Conservation (phyloP, 2,113 vertebrate genomes). For the Lophochroa leadbeateri region DNA sequence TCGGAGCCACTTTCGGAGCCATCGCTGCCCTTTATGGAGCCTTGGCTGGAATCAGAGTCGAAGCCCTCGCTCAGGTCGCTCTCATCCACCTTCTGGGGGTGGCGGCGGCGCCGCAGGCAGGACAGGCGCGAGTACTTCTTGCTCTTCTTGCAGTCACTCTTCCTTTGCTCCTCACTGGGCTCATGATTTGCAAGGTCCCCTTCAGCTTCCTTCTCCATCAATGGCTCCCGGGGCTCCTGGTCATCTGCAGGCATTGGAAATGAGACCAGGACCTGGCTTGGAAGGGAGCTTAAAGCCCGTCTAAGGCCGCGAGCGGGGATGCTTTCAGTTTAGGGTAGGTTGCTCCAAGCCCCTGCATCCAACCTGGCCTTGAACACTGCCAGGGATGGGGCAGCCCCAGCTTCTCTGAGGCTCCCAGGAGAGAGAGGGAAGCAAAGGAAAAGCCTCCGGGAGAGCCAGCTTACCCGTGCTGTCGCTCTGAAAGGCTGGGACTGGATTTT, state of each 20-base stretch:
- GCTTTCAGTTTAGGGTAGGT: too few relatives aligned
- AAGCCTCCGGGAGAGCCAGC: neutral
- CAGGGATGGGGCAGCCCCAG: too few relatives aligned
- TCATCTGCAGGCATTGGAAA: slow-evolving; percentile 79
- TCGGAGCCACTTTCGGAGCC: slow-evolving; percentile 88
- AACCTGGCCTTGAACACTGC: too few relatives aligned
- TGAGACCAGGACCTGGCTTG: neutral
- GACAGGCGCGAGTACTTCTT: slow-evolving; percentile 90
- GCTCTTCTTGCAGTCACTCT: slow-evolving; percentile 71
- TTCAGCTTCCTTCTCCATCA: slow-evolving; percentile 69
- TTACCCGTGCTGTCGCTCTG: slow-evolving; percentile 80
- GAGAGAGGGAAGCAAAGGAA: neutral
- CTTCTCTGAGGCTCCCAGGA: neutral
- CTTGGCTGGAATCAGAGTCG: slow-evolving; percentile 81
- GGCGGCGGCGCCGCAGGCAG: slow-evolving; percentile 82
- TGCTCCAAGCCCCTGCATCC: neutral
- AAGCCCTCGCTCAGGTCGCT: slow-evolving; percentile 98
- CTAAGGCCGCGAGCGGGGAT: too few relatives aligned
- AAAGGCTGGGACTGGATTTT: slow-evolving; percentile 86
- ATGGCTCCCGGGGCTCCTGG: slow-evolving; percentile 75
- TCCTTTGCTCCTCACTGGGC: neutral
- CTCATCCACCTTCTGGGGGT: slow-evolving; percentile 86
- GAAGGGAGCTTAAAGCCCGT: neutral
- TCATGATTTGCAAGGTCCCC: slow-evolving; percentile 8
- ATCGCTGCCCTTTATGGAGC: slow-evolving; percentile 81